Percentiles rank a stretch among this genome's conserved stretches.
Conservation (phyloP, 2,113 vertebrate species). For the Eublepharis macularius region DNA sequence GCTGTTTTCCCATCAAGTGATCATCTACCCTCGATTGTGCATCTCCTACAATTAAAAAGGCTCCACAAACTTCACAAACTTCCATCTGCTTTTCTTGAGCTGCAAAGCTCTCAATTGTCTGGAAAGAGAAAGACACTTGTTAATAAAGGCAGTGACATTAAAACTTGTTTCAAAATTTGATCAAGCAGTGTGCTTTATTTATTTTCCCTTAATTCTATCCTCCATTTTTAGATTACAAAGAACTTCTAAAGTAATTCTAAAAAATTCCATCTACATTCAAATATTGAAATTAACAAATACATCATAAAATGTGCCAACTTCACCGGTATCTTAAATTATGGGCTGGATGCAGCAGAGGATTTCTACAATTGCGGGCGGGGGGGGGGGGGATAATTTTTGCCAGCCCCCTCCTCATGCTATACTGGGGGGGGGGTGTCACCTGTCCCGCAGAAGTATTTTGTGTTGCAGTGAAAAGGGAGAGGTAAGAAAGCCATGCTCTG, state of each 20-base stretch:
- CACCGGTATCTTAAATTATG: too few relatives aligned
- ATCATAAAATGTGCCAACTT: too few relatives aligned
- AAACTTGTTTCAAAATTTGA: background rate
- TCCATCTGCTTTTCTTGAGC: slow-evolving; percentile 99
- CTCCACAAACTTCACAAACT: slow-evolving; percentile 98
- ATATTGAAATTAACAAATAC: too few relatives aligned
- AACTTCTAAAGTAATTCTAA: background rate
- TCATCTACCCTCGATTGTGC: slow-evolving; percentile 97
- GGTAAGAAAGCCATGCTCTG: too few relatives aligned
- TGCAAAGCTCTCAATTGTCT: slow-evolving; percentile 99
- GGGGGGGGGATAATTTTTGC: too few relatives aligned
- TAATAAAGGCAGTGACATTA: background rate
- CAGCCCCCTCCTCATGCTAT: too few relatives aligned
- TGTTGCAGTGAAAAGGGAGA: too few relatives aligned
- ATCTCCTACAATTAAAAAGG: slow-evolving; percentile 97
- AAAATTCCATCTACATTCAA: background rate
- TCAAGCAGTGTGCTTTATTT: background rate
- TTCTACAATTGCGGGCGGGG: too few relatives aligned
- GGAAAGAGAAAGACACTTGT: slow-evolving; percentile 34
- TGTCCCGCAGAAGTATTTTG: too few relatives aligned
- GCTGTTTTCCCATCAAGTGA: slow-evolving; percentile 99
- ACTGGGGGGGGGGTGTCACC: too few relatives aligned
- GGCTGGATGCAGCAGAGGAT: too few relatives aligned
- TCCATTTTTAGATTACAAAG: background rate
- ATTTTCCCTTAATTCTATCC: background rate